These are phyloP conservation scores for Helicoverpa zea DNA, from an alignment of 1,140 invertebrate species.

Conservation along the genomic window DNA sequence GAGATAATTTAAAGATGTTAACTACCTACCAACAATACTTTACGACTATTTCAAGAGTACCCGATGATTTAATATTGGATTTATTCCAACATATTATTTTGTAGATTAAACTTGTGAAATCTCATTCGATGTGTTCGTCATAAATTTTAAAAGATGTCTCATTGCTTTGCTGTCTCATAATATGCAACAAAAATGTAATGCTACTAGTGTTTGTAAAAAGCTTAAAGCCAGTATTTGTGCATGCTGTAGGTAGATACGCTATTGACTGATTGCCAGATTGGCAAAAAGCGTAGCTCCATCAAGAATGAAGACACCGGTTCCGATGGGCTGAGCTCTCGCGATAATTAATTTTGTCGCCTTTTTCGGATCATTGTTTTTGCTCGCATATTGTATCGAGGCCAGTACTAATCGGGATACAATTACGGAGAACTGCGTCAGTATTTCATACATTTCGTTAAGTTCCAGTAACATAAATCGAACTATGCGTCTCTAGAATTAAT, in stretches of 20 bases:
- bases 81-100: constrained; percentile 3
- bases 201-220: constrained; percentile 5
- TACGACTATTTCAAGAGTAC: constrained; percentile 8
- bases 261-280: constrained; percentile 50
- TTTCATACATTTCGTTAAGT: constrained; percentile 47
- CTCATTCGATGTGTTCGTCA: not conserved
- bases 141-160: not conserved
- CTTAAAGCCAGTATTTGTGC: not conserved
- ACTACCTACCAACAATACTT: constrained; percentile 34
- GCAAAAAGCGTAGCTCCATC: constrained; percentile 41
- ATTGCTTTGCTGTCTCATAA: not conserved
- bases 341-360: constrained; percentile 55
- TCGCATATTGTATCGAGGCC: constrained; percentile 36
- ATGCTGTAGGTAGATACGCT: constrained; percentile 41
- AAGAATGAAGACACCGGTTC: constrained; percentile 47
- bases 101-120: constrained; percentile 1
- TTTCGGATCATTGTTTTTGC: constrained; percentile 50
- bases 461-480: constrained; percentile 38
- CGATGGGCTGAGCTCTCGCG: constrained; percentile 31
- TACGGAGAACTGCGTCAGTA: constrained; percentile 41
- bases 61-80: constrained; percentile 7
- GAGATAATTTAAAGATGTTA: constrained; percentile 24
- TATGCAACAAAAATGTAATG: not conserved
- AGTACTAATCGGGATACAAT: constrained; percentile 49
- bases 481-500: constrained; percentile 45